A percentile compares a stretch with the other conserved stretches of the same genome.
phyloP scores from a whole-genome alignment of 2,888 invertebrate genomes.

The Drosophila paramelanica region DNA sequence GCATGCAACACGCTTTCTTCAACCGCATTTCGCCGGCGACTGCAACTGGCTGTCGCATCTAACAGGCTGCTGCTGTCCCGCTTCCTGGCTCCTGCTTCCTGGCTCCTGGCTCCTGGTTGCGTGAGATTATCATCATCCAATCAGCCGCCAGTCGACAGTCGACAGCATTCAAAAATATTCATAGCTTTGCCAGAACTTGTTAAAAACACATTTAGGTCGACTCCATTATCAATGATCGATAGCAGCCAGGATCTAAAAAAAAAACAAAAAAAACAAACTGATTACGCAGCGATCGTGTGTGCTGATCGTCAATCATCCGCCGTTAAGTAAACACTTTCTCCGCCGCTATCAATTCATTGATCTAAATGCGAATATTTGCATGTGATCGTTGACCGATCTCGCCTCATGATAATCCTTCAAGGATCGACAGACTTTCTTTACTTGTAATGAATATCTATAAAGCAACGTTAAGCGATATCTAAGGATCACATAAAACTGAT shows the following conservation, averaged over 20 bases:
- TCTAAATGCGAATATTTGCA: too few species aligned
- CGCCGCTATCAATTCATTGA: too few species aligned
- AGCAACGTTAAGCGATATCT: not conserved
- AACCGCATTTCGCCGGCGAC: conserved; percentile 11
- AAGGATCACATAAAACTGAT: not conserved
- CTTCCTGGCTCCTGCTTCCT: not conserved
- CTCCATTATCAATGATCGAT: conserved; percentile 3
- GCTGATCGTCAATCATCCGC: too few species aligned
- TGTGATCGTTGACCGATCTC: too few species aligned
- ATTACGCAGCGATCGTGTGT: not conserved
- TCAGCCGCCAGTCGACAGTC: conserved; percentile 49
- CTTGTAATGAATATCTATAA: too few species aligned
- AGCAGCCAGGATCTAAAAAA: not conserved
- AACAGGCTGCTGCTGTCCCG: conserved; percentile 29
- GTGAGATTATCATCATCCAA: conserved; percentile 68
- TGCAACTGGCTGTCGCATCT: conserved; percentile 14
- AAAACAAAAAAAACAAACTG: not conserved
- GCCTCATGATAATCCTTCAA: too few species aligned
- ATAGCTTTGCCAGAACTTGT: conserved; percentile 54
- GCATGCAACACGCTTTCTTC: conserved; percentile 66
- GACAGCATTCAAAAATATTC: conserved; percentile 41
- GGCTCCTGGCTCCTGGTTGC: conserved; percentile 21
- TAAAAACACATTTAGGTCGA: conserved; percentile 67
- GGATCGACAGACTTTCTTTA: too few species aligned
- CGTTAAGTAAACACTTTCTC: too few species aligned